Conservation (phyloP, 64 coral and sea anemone genomes). For the Dendronephthya gigantea region DNA sequence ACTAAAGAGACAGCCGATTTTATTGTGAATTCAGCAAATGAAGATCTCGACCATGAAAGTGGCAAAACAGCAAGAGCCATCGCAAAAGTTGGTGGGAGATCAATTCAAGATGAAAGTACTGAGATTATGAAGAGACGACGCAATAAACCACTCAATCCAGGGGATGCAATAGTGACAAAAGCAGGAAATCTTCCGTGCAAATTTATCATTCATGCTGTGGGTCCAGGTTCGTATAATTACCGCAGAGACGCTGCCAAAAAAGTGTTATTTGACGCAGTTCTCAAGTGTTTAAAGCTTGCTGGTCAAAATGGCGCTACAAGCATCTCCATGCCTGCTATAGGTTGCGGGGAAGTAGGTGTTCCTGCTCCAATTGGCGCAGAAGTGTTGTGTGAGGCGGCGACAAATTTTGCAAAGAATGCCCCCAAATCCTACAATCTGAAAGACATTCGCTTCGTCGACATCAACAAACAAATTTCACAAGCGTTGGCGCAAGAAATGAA, state of each 20-base stretch:
- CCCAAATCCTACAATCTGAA: not conserved
- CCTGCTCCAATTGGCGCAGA: constrained; percentile 40
- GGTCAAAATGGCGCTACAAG: not conserved
- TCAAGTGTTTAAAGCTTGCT: not conserved
- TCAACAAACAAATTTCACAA: constrained; percentile 27
- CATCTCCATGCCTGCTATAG: constrained; percentile 43
- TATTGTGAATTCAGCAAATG: constrained; percentile 53
- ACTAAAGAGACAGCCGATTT: constrained; percentile 22
- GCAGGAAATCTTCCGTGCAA: constrained; percentile 32
- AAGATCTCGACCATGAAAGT: not conserved
- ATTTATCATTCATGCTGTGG: constrained; percentile 32
- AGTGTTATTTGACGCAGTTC: not conserved
- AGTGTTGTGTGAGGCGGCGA: constrained; percentile 30
- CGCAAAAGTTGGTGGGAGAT: not conserved
- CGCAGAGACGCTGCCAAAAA: not conserved
- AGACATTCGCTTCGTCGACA: constrained; percentile 50
- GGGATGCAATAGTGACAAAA: not conserved
- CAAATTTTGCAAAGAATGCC: not conserved
- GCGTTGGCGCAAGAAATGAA: constrained; percentile 47
- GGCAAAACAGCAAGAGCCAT: constrained; percentile 38
- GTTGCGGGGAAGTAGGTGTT: constrained; percentile 44
- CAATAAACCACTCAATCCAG: not conserved
- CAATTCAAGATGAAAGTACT: constrained; percentile 9
- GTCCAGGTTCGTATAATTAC: not conserved
- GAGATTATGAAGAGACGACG: not conserved